Base-by-base conservation (phyloP, 2,797 vertebrate genomes). In the Margarornis squamiger region DNA sequence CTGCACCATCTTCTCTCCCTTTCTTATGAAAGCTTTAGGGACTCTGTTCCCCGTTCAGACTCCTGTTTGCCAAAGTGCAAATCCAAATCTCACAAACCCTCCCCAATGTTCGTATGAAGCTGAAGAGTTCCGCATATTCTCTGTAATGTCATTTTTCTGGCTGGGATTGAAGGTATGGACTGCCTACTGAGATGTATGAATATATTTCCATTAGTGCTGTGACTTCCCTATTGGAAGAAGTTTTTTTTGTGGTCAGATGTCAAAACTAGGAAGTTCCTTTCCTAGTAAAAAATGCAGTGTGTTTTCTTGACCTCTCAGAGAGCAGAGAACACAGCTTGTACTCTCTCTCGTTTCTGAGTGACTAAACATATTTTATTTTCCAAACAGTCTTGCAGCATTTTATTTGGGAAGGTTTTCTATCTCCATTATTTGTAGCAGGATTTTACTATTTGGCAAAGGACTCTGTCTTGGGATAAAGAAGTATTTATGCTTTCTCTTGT, bases 361-460 rank as follows among this genome's bases (percentile, higher is more conserved):
- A 66, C 72, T 90, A 27, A 86, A 46, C 23, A 5, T 45, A 32
- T 83, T 75, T 84, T 86, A 88, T 95, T 92, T 90, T 59, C 57
- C 4, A 0, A 84, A 80, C 51, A 81, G 9, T 86, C 61, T 65
- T 83, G 22, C 45, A 74, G 3, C 0, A 0, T 92, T 93, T 90
- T 58, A 58, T 66, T 57, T 83, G 49, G 38, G 36, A 82, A 91
- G 27, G 7, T 68, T 95, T 94, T 76, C 51, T 41, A 15, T 82
- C 86, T 86, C 48, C 21, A 12, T 79, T 92, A 45, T 85, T 95
- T 84, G 62, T 84, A 88, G 70, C 62, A 76, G 55, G 43, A 84
- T 92, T 95, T 92, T 91, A 83, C 74, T 90, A 73, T 55, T 95
- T 94, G n/a, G 58, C 27, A 75, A 62, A 72, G 72, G 58, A 14